A percentile compares a stretch with the other conserved stretches of the same genome.
Conservation (phyloP, 2,888 invertebrate genomes). For the Maniola hyperantus region DNA sequence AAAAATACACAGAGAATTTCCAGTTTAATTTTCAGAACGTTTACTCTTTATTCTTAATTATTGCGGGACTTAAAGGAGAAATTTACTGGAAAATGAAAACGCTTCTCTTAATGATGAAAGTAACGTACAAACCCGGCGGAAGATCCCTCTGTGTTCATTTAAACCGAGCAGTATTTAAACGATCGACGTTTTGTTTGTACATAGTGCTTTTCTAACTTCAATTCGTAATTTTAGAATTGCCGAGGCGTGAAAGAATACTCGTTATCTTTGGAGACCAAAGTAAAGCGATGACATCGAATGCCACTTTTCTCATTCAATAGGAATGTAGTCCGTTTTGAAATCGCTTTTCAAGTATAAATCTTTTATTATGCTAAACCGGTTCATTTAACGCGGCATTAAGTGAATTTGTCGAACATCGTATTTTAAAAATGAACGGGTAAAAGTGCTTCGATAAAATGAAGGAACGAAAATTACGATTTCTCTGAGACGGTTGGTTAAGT, state of each 20-base stretch:
- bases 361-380: conserved; percentile 80
- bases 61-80: conserved; percentile 34
- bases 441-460: conserved; percentile 65
- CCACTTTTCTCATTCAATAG: conserved; percentile 60
- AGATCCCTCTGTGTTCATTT: conserved; percentile 47
- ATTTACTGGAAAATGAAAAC: conserved; percentile 40
- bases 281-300: conserved; percentile 44
- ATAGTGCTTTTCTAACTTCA: conserved; percentile 57
- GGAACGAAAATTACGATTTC: conserved; percentile 54
- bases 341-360: conserved; percentile 77
- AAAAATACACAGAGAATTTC: conserved; percentile 25
- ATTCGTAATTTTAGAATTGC: conserved; percentile 43
- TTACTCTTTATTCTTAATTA: conserved; percentile 37
- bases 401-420: conserved; percentile 80
- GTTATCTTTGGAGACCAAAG: conserved; percentile 47
- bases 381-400: conserved; percentile 81
- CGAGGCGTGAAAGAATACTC: conserved; percentile 60
- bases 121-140: conserved; percentile 38
- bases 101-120: conserved; percentile 35
- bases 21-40: conserved; percentile 32
- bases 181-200: conserved; percentile 59
- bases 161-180: conserved; percentile 49
- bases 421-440: conserved; percentile 75
- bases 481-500: conserved; percentile 50
- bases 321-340: conserved; percentile 75